Conservation (phyloP, 2,113 vertebrate species). For the Miniopterus natalensis region DNA sequence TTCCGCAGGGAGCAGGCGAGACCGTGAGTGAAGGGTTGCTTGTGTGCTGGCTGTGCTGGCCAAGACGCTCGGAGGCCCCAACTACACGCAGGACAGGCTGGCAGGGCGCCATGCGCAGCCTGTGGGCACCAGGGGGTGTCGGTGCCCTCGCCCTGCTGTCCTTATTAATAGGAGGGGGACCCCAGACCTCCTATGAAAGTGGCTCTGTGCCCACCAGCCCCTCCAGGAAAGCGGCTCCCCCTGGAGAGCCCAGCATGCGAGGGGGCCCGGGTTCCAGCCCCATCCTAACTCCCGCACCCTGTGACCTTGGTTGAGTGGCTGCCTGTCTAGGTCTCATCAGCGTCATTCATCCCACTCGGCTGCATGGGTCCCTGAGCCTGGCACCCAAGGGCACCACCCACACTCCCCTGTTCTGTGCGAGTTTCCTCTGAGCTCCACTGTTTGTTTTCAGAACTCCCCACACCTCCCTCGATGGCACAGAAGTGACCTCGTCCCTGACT, state of each 20-base stretch:
- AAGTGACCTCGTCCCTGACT: neutral
- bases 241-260: rapidly evolving
- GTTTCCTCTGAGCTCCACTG: neutral
- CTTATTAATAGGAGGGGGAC: rapidly evolving
- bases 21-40: rapidly evolving
- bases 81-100: rapidly evolving
- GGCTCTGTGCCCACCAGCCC: rapidly evolving
- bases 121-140: neutral
- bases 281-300: rapidly evolving
- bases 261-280: neutral
- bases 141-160: no score
- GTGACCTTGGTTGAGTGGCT: rapidly evolving
- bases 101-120: neutral
- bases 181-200: rapidly evolving
- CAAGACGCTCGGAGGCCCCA: rapidly evolving
- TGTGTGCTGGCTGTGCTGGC: neutral
- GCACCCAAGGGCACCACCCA: rapidly evolving
- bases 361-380: neutral
- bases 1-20: neutral
- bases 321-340: rapidly evolving
- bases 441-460: neutral
- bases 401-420: rapidly evolving
- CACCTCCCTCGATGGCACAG: rapidly evolving
- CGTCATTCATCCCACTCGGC: rapidly evolving
- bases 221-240: neutral